Evolutionary conservation across 1,140 invertebrate species (phyloP).

Genomic region (Eupristina koningsbergeri): DNA sequence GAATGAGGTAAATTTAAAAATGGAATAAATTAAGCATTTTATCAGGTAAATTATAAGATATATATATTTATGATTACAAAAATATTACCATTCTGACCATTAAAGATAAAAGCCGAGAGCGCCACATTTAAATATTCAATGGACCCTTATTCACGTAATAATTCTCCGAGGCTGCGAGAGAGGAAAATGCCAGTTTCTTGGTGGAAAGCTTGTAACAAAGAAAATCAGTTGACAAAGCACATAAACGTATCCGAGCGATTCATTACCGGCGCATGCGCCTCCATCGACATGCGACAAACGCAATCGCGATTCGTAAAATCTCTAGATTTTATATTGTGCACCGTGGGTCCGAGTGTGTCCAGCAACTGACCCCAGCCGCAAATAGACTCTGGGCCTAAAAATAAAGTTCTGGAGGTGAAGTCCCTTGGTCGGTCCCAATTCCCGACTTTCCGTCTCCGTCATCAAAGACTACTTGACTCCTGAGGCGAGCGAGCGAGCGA

Average conservation of each 20-base stretch:
- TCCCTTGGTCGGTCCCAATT: not conserved
- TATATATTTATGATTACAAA: not conserved
- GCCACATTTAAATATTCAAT: not conserved
- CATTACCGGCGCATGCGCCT: not conserved
- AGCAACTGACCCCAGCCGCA: not conserved
- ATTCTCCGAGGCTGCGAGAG: not conserved
- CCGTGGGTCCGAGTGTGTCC: too few species aligned
- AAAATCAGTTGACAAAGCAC: not conserved
- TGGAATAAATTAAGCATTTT: not conserved
- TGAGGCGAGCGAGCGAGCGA: too few species aligned
- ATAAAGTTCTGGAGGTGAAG: not conserved
- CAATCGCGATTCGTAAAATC: not conserved
- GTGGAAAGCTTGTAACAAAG: not conserved
- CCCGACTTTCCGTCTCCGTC: too few species aligned
- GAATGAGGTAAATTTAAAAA: not conserved
- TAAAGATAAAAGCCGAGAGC: not conserved
- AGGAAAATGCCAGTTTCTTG: not conserved
- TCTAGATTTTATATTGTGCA: too few species aligned
- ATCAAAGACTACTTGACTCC: not conserved
- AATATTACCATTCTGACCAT: slow-evolving; percentile 1
- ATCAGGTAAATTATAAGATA: not conserved
- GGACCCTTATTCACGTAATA: not conserved
- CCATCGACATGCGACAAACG: not conserved
- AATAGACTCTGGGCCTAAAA: not conserved
- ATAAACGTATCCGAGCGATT: not conserved